Conservation (phyloP, 2,797 vertebrate species). For the Labeo calbasu region DNA sequence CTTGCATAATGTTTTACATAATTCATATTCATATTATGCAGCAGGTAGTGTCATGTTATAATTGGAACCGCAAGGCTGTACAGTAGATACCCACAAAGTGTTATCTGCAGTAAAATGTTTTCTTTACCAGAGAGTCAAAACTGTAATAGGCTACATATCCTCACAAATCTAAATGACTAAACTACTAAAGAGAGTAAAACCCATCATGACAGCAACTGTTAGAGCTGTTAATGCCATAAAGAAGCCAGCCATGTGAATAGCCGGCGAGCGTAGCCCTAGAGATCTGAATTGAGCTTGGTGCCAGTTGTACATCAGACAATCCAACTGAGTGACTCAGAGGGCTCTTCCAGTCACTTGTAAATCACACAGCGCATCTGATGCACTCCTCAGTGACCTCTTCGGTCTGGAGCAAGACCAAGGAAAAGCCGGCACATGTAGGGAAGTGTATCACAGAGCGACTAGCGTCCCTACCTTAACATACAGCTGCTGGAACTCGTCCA, state of each 20-base stretch:
- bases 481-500: constrained; percentile 98
- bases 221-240: neutral
- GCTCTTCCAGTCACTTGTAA: constrained; percentile 22
- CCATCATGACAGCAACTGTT: neutral
- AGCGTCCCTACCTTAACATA: constrained; percentile 90
- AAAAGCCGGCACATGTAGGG: constrained; percentile 12
- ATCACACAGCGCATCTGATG: constrained; percentile 11
- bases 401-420: constrained; percentile 4
- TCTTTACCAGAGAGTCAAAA: neutral
- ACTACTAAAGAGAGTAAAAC: neutral
- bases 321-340: constrained; percentile 28
- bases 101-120: neutral
- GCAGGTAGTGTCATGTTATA: constrained; percentile 18
- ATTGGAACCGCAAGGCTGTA: neutral
- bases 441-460: constrained; percentile 5
- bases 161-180: constrained; percentile 3
- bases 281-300: constrained; percentile 14
- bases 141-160: neutral
- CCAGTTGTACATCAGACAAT: constrained; percentile 29
- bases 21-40: constrained; percentile 22
- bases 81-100: neutral
- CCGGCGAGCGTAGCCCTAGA: neutral
- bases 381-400: constrained; percentile 12
- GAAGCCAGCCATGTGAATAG: constrained; percentile 10
- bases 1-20: constrained; percentile 23